Base-by-base conservation (phyloP, 2,888 invertebrate species). In the Cheiracanthium punctorium region DNA sequence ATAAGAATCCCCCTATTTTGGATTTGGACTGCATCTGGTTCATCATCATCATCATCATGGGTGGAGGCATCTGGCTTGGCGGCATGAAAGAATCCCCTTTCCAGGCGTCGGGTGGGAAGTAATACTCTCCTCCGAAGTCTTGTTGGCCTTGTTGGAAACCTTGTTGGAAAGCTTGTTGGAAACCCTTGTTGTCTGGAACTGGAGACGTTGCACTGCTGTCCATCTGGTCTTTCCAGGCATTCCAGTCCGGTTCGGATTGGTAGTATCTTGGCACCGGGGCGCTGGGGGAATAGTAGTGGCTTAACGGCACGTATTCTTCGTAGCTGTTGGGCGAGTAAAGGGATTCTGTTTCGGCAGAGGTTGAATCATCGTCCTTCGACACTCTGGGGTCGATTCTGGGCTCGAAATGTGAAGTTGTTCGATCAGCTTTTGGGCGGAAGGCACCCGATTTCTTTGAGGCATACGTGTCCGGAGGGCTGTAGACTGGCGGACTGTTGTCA, bases 191-290 rank as follows among this genome's bases (percentile, higher is more conserved):
- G 2, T 24, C 65, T 1, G 24, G 17, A n/a, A 32, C 30, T 0
- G 30, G 41, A 17, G 41, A 48, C n/a, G 30, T 33, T 17, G 69
- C 80, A 4, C 32, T 20, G 4, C 33, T 64, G 10, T 76, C 81
- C 5, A 65, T 48, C 4, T 20, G n/a, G 14, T 87, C 87, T 73
- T 87, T 87, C 87, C 87, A 87, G 1, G 81, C 77, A 67, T 87
- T 81, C 87, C 87, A 87, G 33, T 87, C 67, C 30, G 4, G 28
- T 70, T 58, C 69, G 1, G 74, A 32, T 10, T 69, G 52, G 52
- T 82, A 71, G 29, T 37, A 69, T 20, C 69, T 52, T 24, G 33
- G 30, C 10, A 32, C 41, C 29, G 29, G 17, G 12, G 73, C 52
- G 5, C n/a, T 7, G 20, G 17, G 41, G 0, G 71, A 43, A 29